phyloP scores from a whole-genome alignment of 2,797 vertebrate species.

The Lepilemur ruficaudatus region DNA sequence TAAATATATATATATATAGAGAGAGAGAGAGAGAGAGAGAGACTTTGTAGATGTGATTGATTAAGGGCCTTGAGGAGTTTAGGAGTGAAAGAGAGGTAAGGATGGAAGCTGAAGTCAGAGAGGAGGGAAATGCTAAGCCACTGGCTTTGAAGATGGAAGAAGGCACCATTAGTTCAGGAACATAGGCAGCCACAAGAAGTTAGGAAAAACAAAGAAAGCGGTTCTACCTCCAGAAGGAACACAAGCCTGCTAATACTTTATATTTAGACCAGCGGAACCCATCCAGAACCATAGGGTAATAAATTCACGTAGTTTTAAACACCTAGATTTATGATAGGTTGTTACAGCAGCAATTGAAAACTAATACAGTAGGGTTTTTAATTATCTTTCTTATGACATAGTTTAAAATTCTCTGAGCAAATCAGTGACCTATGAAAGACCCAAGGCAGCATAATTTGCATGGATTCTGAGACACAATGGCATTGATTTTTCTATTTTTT shows the following conservation, averaged over 20 bases:
- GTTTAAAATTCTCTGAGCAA: conserved; percentile 28
- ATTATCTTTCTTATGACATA: background rate
- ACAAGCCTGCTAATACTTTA: background rate
- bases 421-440: background rate
- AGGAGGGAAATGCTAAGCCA: background rate
- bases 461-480: background rate
- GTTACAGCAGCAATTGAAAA: background rate
- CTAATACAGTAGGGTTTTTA: background rate
- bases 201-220: background rate
- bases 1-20: background rate
- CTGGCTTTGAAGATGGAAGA: background rate
- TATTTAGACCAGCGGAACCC: background rate
- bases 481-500: background rate
- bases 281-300: background rate
- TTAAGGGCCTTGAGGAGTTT: background rate
- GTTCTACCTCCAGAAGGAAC: background rate
- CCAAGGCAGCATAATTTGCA: background rate
- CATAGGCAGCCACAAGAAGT: too few relatives aligned
- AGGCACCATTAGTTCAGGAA: background rate
- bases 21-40: too few relatives aligned
- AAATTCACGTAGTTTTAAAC: background rate
- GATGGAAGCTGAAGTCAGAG: background rate
- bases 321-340: background rate
- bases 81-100: background rate
- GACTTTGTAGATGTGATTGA: background rate